These are phyloP conservation scores for Micromys minutus DNA, from an alignment of 2,113 vertebrate species.

Conservation along the genomic window DNA sequence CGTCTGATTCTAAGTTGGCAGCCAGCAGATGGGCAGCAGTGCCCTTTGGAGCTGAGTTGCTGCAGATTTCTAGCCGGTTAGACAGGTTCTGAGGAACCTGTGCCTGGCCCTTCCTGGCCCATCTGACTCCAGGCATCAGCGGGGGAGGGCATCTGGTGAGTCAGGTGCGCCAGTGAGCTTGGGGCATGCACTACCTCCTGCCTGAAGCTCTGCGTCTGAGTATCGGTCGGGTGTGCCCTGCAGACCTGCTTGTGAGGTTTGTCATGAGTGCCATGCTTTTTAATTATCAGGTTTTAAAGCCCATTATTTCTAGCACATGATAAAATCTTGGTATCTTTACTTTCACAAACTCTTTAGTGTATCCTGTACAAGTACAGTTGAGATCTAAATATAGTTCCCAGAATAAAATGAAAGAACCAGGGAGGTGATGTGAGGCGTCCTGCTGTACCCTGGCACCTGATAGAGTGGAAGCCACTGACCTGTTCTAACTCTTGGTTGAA, in stretches of 20 bases:
- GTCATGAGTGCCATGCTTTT: constrained; percentile 63
- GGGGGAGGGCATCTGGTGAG: constrained; percentile 57
- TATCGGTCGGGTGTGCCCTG: constrained; percentile 72
- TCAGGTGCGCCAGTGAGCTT: constrained; percentile 31
- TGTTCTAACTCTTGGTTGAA: neutral
- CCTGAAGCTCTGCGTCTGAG: constrained; percentile 14
- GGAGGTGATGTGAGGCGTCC: neutral
- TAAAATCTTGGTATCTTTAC: constrained; percentile 62
- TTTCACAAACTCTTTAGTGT: constrained; percentile 56
- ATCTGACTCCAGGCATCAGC: constrained; percentile 56
- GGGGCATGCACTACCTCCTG: neutral
- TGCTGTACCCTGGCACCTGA: neutral
- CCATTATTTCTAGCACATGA: constrained; percentile 59
- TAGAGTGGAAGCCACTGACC: neutral
- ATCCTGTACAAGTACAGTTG: neutral
- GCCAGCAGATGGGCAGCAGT: neutral
- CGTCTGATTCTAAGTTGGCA: neutral
- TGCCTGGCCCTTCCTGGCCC: constrained; percentile 57
- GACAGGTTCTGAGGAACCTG: constrained; percentile 75
- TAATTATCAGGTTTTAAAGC: constrained; percentile 74
- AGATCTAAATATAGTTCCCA: neutral
- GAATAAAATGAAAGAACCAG: neutral
- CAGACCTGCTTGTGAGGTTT: constrained; percentile 16
- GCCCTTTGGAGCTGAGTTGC: constrained; percentile 40
- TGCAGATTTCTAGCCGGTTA: constrained; percentile 65